Evolutionary conservation across 2,797 vertebrate species (phyloP).

Genomic region (Tapirus indicus): DNA sequence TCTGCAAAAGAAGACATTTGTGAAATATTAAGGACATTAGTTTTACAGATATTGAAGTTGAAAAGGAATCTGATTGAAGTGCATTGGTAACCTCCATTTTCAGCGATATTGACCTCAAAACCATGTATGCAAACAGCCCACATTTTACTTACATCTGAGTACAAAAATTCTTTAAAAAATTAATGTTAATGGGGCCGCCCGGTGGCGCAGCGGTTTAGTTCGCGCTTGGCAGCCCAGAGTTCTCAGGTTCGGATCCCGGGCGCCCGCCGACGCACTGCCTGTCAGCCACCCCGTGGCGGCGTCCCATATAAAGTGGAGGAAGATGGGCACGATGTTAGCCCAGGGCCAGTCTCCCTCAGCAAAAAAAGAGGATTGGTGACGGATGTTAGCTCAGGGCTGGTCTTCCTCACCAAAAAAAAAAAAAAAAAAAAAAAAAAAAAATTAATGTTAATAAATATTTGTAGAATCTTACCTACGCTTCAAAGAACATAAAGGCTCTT

Average conservation of each 20-base stretch:
- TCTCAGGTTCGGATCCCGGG: no score
- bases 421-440: no score
- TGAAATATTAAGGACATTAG: neutral
- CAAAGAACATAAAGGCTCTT: neutral
- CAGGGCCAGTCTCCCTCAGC: no score
- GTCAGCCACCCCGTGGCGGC: no score
- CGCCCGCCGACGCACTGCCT: no score
- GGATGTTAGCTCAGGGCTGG: no score
- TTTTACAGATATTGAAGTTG: neutral
- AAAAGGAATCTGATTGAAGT: neutral
- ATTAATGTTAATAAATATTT: neutral
- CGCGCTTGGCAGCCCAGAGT: no score
- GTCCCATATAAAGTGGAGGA: no score
- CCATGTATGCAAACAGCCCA: neutral
- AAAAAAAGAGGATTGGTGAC: no score
- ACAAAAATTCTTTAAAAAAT: neutral
- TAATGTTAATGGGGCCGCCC: neutral
- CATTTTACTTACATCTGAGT: neutral
- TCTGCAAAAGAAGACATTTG: neutral
- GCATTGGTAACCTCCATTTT: neutral
- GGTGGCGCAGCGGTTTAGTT: no score
- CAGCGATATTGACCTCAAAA: neutral
- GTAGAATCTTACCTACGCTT: neutral
- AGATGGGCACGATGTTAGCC: no score
- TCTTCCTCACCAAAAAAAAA: no score